Evolutionary conservation across 2,797 vertebrate genomes (phyloP), one percentile per base, ranked within the genome.

Genomic region (Sphenopsis melanotis): DNA sequence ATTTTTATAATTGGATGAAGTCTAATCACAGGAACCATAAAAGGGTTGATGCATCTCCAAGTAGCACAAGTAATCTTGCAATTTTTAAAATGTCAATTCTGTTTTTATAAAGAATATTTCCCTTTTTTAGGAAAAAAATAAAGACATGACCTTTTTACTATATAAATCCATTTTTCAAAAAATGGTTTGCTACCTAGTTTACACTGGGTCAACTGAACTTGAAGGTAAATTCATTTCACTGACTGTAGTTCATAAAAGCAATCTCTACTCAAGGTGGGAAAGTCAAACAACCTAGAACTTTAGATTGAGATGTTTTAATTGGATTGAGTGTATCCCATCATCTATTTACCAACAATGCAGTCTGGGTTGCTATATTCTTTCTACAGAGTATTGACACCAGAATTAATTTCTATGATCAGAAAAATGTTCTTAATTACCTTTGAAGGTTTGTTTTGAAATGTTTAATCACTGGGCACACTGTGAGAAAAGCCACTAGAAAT

Each of bases 81-180:
- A 9, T 80, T 82, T 63, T 32, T 41, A 1, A 42, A 46, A 71
- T 61, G 90, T 93, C 20, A 91, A 24, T 92, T 96, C 95, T 80
- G 26, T 94, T 97, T 95, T 18, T 80, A 88, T 94, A 95, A 95
- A 39, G 32, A 93, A 36, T 86, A 94, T 95, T 96, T 93, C 65
- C 30, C 59, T 84, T 91, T 53, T 94, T 94, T 85, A 3, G 6
- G 55, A 76, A 87, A 94, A 95, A 90, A 77, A 6, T 16, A 20
- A 42, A 59, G 24, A 20, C 2, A 29, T 36, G 11, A 8, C 0
- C 2, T 27, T n/a, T 64, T 88, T 42, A 39, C 20, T 53, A 11
- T 21, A 7, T 22, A 39, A 22, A 56, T 30, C 5, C 4, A 30
- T 27, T 52, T 81, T 78, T 37, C 5, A 22, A 56, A 39, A 63